phyloP scores from a whole-genome alignment of 1,140 invertebrate genomes.

The Pseudobourletiella spinata region DNA sequence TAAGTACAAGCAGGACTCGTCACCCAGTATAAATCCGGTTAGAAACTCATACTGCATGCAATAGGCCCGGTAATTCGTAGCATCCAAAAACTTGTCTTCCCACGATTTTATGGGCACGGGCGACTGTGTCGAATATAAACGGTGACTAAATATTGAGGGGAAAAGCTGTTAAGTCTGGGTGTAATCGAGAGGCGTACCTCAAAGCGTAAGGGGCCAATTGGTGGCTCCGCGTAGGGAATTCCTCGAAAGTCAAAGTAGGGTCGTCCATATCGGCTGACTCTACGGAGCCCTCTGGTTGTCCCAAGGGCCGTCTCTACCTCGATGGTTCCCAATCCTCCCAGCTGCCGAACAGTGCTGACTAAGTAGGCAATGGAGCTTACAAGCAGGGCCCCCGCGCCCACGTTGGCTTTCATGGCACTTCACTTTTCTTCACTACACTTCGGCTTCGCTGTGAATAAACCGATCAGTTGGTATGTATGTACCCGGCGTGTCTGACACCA shows the following conservation, averaged over 20 bases:
- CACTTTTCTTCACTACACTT: too few species aligned
- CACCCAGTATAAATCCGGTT: not conserved
- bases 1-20: slow-evolving; percentile 3
- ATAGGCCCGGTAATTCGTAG: slow-evolving; percentile 38
- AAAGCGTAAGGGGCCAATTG: slow-evolving; percentile 18
- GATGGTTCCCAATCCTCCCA: not conserved
- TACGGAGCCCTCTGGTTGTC: slow-evolving; percentile 12
- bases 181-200: slow-evolving; percentile 23
- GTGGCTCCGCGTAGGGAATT: slow-evolving; percentile 19
- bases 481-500: too few species aligned
- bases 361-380: too few species aligned
- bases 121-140: too few species aligned
- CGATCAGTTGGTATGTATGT: too few species aligned
- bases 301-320: slow-evolving; percentile 26
- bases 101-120: slow-evolving; percentile 37
- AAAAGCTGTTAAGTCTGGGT: too few species aligned
- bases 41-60: slow-evolving; percentile 40
- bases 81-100: slow-evolving; percentile 41
- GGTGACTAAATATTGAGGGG: too few species aligned
- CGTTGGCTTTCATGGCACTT: too few species aligned
- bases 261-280: slow-evolving; percentile 20
- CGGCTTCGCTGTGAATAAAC: too few species aligned
- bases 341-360: too few species aligned
- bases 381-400: too few species aligned
- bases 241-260: slow-evolving; percentile 28